phyloP scores from a whole-genome alignment of 23 tunicate species.

The Halocynthia aurantium region DNA sequence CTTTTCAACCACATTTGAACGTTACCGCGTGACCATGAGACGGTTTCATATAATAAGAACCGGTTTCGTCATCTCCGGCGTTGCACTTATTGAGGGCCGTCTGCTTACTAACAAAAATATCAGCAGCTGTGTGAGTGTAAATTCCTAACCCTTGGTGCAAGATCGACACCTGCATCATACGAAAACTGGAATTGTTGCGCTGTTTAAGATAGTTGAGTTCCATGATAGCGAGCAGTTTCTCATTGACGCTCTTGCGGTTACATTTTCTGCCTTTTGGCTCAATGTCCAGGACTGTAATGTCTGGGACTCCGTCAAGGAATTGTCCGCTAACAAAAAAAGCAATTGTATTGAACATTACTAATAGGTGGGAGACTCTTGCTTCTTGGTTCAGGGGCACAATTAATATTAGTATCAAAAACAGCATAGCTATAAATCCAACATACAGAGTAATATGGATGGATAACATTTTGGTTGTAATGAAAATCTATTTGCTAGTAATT shows the following conservation, averaged over 20 bases:
- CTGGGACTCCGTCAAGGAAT: background rate
- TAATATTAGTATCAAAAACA: too few relatives aligned
- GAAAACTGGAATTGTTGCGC: background rate
- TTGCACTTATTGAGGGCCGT: constrained; percentile 32
- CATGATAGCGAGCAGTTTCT: background rate
- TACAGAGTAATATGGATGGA: too few relatives aligned
- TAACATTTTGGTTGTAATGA: too few relatives aligned
- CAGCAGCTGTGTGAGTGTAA: constrained; percentile 37
- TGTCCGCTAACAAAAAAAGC: background rate
- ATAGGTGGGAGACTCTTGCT: too few relatives aligned
- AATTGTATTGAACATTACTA: background rate
- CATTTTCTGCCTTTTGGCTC: background rate
- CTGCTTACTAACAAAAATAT: constrained; percentile 40
- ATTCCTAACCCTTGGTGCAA: constrained; percentile 51
- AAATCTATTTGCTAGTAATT: background rate
- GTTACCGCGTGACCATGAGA: too few relatives aligned
- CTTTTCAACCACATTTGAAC: too few relatives aligned
- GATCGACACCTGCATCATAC: background rate
- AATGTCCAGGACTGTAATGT: background rate
- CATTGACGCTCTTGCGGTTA: background rate
- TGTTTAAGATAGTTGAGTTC: background rate
- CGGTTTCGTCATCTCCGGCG: constrained; percentile 29
- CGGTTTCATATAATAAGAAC: too few relatives aligned
- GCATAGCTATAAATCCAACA: too few relatives aligned
- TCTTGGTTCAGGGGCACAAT: too few relatives aligned